Evolutionary conservation across 2,888 invertebrate genomes (phyloP), one percentile per base, ranked within the genome.

Genomic region (Formica aserva): DNA sequence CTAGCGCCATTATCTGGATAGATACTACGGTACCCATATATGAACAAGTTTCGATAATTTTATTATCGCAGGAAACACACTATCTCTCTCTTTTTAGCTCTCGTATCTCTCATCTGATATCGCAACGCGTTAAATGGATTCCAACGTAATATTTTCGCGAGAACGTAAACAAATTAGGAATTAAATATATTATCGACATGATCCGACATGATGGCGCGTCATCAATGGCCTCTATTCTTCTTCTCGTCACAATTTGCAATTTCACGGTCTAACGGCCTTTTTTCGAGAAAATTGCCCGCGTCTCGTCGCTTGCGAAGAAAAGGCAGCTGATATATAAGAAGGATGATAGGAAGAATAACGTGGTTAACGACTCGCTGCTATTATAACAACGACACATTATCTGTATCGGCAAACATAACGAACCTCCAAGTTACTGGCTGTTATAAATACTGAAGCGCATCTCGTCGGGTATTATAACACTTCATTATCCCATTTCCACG

Each of bases 281-380:
- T 76, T 55, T 63, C 45, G 32, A 15, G 22, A 62, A 83, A 83
- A 78, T 78, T 78, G 35, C 57, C 71, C 48, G 78, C 55, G n/a
- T 35, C 78, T 77, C 55, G 52, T 69, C 29, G 66, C 45, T 48
- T 32, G 35, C 60, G 41, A 72, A 66, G 72, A 76, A 62, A 80
- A 55, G 11, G n/a, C 66, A 32, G 67, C 26, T 35, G 41, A 26
- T 1, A 35, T n/a, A 52, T 52, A 62, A 18, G 69, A 65, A 22
- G 15, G 3, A 22, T 35, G 57, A 29, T n/a, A n/a, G 67, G 35
- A 77, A 26, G 35, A 29, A 60, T 71, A 72, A 71, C n/a, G n/a
- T 80, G 35, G 26, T 80, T 80, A 71, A 80, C 35, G 60, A 78
- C 71, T 71, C 55, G 35, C 18, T 26, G 35, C 45, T 80, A n/a